Base-by-base conservation (phyloP, 2,113 vertebrate species). In the Saiga tatarica region DNA sequence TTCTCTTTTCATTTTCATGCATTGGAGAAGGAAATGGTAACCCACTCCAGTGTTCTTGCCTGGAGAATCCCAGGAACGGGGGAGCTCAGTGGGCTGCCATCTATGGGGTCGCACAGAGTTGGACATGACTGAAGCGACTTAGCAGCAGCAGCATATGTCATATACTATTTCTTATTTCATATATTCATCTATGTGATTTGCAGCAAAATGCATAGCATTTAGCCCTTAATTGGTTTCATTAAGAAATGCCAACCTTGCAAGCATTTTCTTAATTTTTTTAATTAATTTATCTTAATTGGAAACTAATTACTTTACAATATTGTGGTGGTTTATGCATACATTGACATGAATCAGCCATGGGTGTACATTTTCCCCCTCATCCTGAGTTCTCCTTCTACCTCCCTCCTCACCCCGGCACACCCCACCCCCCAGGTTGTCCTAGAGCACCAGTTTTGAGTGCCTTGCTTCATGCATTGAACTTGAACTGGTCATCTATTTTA, bases 361-460 rank as follows among this genome's bases (percentile, higher is more conserved):
- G 19, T 71, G 2, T 71, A 71, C 67, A 23, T 23, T 21, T 12
- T 1, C 11, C 19, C 4, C n/a, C 10, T 2, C 19, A 39, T 23
- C 9, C 10, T 71, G n/a, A 71, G 19, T 21, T 71, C 67, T 71
- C 67, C 19, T 71, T 21, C n/a, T 21, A 71, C 19, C 19, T 23
- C 10, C 67, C n/a, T 39, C n/a, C 67, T 36, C n/a, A 71, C 19
- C 67, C n/a, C 11, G 1, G 9, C 2, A 47, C 45, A 9, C 10
- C 45, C 17, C 1, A 0, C n/a, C 5, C 4, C 5, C 67, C 0
- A 2, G 19, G 67, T 23, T 71, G n/a, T 71, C 19, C 67, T 71
- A 71, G n/a, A 36, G n/a, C n/a, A 71, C n/a, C n/a, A 71, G n/a
- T 71, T 71, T 39, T 71, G 67, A 71, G n/a, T 71, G 67, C 19